Percentiles rank a stretch among this genome's conserved stretches.
phyloP scores from a whole-genome alignment of 2,797 vertebrate genomes.

The Mus minutoides region DNA sequence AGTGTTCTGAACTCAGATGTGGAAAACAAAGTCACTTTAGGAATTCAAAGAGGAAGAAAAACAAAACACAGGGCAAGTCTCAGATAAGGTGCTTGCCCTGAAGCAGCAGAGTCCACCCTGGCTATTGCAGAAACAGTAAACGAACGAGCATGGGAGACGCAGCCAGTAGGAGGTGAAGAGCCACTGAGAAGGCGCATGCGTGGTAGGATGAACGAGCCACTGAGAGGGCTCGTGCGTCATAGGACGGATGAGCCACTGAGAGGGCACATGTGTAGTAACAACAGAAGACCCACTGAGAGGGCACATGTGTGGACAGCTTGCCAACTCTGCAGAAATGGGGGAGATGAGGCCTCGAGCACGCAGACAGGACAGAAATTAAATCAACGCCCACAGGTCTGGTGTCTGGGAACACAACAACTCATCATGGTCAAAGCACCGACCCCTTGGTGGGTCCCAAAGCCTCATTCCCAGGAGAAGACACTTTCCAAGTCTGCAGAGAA shows the following conservation, averaged over 20 bases:
- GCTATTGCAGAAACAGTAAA: too few species aligned
- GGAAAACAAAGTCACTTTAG: not conserved
- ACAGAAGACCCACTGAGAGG: not conserved
- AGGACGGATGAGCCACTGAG: not conserved
- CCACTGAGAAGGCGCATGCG: accelerated
- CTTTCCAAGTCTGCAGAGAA: not conserved
- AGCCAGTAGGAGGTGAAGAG: not conserved
- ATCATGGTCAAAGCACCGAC: not conserved
- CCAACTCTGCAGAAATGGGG: not conserved
- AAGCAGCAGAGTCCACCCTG: not conserved
- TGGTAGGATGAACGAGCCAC: not conserved
- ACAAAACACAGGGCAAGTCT: not conserved
- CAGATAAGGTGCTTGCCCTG: not conserved
- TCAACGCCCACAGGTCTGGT: not conserved
- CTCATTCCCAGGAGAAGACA: not conserved
- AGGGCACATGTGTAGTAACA: not conserved
- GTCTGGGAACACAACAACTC: not conserved
- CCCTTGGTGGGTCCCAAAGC: not conserved
- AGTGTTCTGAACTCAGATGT: not conserved
- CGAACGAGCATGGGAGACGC: not conserved
- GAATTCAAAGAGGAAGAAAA: not conserved
- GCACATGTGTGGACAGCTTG: not conserved
- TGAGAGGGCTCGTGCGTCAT: not conserved
- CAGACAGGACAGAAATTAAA: not conserved
- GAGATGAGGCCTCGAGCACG: not conserved